Evolutionary conservation across 2,888 invertebrate species (phyloP).

Genomic region (Dermolepida albohirtum): DNA sequence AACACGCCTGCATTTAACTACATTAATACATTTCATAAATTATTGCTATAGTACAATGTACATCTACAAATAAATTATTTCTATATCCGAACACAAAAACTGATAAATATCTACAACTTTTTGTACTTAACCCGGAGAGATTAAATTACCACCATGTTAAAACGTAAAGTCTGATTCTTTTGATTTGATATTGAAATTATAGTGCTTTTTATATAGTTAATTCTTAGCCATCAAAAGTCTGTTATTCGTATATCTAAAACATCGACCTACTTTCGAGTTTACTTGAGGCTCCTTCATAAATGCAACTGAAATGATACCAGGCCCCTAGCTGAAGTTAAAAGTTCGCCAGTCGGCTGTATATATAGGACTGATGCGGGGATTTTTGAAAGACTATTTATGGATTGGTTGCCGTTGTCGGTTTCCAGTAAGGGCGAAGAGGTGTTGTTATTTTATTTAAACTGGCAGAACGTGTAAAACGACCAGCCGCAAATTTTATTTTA

Average conservation of each 20-base stretch:
- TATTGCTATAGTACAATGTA: no score
- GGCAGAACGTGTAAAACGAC: slow-evolving; percentile 27
- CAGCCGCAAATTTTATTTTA: slow-evolving; percentile 28
- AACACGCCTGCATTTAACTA: no score
- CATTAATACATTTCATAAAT: no score
- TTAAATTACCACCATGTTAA: no score
- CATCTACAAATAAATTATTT: no score
- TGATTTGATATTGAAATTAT: no score
- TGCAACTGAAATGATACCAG: not conserved
- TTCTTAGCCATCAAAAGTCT: no score
- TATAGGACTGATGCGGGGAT: not conserved
- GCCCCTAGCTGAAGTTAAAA: not conserved
- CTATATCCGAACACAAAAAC: no score
- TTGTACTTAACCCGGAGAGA: no score
- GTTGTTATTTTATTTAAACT: slow-evolving; percentile 29
- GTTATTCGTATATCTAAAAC: not conserved
- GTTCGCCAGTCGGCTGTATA: not conserved
- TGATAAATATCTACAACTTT: no score
- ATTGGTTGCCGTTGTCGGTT: slow-evolving; percentile 7
- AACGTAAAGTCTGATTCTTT: no score
- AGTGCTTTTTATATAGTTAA: no score
- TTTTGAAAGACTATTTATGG: slow-evolving; percentile 15
- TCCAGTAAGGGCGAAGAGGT: slow-evolving; percentile 16
- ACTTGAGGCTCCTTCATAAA: not conserved
- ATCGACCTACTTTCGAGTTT: slow-evolving; percentile 3